Evolutionary conservation across 2,888 invertebrate species (phyloP), one percentile per base, ranked within the genome.

Genomic region (Odontocolon sp.): DNA sequence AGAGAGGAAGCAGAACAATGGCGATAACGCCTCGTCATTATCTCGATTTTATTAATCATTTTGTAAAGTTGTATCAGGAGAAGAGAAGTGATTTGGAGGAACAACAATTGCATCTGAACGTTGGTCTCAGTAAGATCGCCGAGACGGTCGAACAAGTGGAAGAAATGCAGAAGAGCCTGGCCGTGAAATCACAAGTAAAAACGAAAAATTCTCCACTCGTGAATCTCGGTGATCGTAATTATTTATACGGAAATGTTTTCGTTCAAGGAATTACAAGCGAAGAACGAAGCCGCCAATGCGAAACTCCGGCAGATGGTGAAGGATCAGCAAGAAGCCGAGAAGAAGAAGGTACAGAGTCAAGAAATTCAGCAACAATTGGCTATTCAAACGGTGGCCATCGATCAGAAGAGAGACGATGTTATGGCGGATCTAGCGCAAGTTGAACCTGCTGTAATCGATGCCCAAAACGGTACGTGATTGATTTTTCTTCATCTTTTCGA

Each of bases 81-180:
- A 99, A 99, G 90, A 94, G 99, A 40, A 97, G 98, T 2, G 99
- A 99, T 90, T 92, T 99, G 68, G 99, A 99, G 90, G 99, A 99
- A 87, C 99, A 99, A 88, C 99, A 99, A 90, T 92, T 99, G 18
- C 99, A 99, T 91, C 92, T 99, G 88, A 99, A 99, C 91, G 99
- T 99, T 50, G 99, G 99, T 90, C 93, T 99, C 71, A 97, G 97
- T 87, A 99, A 99, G 92, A 99, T 99, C 83, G 97, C 98, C 0
- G 99, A 99, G 91, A 99, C 99, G 4, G 98, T 99, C 9, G 98
- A 99, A 86, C 99, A 99, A 91, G 99, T 99, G 9, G 99, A 99
- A 90, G 99, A 99, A 90, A 97, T 99, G 95, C 99, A 99, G 90
- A 99, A 98, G 91, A 98, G 98, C 73, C 93, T 99, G 73, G 99